Evolutionary conservation across 2,888 invertebrate species (phyloP).

Genomic region (Polyploca ridens): DNA sequence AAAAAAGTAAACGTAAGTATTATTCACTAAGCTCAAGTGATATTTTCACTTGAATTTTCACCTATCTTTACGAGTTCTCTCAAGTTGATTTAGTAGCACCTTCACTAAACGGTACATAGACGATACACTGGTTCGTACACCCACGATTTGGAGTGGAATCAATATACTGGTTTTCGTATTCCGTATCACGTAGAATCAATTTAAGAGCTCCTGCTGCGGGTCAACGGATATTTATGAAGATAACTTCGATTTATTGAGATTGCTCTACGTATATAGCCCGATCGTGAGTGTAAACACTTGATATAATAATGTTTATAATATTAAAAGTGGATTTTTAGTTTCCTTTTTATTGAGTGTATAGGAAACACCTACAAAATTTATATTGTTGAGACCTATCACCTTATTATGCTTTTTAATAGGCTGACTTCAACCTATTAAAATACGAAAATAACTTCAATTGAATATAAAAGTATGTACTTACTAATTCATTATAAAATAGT

Average conservation of each 20-base stretch:
- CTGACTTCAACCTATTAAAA: too few relatives aligned
- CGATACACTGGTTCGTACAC: conserved; percentile 14
- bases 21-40: not conserved
- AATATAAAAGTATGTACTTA: too few relatives aligned
- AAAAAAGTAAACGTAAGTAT: too few relatives aligned
- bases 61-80: conserved; percentile 12
- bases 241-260: conserved; percentile 72
- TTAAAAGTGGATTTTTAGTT: not conserved
- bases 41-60: conserved; percentile 7
- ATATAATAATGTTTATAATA: not conserved
- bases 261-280: conserved; percentile 55
- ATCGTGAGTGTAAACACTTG: conserved; percentile 21
- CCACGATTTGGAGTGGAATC: conserved; percentile 51
- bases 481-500: too few relatives aligned
- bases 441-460: too few relatives aligned
- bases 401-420: too few relatives aligned
- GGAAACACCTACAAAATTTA: too few relatives aligned
- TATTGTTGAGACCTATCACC: too few relatives aligned
- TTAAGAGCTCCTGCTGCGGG: conserved; percentile 77
- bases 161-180: conserved; percentile 63
- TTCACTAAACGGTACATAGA: conserved; percentile 11
- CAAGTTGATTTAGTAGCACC: conserved; percentile 10
- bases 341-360: too few relatives aligned
- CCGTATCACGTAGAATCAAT: conserved; percentile 78
- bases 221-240: conserved; percentile 76